Conservation (phyloP, 2,113 vertebrate species). For the Nerophis lumbriciformis region DNA sequence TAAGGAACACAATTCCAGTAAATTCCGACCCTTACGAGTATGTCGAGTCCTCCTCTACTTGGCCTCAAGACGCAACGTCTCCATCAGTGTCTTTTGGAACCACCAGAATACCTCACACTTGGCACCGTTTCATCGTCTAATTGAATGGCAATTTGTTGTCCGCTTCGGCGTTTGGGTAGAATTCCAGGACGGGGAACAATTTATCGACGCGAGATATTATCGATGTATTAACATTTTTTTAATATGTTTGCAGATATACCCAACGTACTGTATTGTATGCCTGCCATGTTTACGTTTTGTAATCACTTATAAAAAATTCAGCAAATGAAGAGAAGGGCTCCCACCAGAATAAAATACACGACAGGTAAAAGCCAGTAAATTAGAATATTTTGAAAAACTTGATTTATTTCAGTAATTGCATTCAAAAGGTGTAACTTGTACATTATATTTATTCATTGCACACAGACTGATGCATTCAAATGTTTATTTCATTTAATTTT, state of each 20-base stretch:
- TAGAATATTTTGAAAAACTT: no score
- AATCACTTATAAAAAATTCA: slow-evolving; percentile 45
- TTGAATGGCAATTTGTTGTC: slow-evolving; percentile 4
- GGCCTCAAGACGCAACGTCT: slow-evolving; percentile 33
- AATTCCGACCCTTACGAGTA: slow-evolving; percentile 1
- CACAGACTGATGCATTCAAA: no score
- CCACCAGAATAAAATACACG: neutral
- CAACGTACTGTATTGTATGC: slow-evolving; percentile 44
- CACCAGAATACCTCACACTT: slow-evolving; percentile 45
- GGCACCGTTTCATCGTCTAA: slow-evolving; percentile 27
- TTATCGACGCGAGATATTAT: slow-evolving; percentile 24
- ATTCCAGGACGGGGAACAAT: slow-evolving; percentile 13
- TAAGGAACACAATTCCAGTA: slow-evolving; percentile 9
- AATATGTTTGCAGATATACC: slow-evolving; percentile 43
- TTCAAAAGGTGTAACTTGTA: no score
- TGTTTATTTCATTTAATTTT: no score
- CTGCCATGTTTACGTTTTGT: slow-evolving; percentile 37
- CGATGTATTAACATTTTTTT: slow-evolving; percentile 52
- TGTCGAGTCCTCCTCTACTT: neutral
- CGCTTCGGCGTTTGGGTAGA: slow-evolving; percentile 12
- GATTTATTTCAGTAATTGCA: no score
- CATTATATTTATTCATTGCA: no score
- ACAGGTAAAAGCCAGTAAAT: no score
- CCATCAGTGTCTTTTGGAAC: slow-evolving; percentile 14
- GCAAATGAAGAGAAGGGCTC: neutral